These are phyloP conservation scores for Lepeophtheirus salmonis DNA, from an alignment of 1,140 invertebrate species.

Conservation along the genomic window DNA sequence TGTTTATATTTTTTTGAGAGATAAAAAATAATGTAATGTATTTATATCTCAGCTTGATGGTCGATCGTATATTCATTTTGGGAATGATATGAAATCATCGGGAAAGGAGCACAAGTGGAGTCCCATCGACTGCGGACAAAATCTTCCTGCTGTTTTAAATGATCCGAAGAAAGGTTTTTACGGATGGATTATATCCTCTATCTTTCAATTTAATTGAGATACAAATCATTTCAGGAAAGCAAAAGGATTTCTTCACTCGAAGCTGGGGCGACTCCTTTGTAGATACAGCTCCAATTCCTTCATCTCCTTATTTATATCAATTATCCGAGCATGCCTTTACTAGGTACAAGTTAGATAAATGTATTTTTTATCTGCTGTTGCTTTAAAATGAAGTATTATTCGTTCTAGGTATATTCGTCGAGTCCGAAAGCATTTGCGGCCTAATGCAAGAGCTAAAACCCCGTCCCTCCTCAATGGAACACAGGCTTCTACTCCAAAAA, in stretches of 20 bases:
- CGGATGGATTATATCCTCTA: too few species aligned
- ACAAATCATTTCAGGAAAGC: constrained; percentile 11
- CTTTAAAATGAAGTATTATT: not conserved
- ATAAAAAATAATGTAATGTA: too few species aligned
- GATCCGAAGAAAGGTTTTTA: not conserved
- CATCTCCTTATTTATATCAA: constrained; percentile 14
- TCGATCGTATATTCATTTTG: too few species aligned
- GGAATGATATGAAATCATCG: not conserved
- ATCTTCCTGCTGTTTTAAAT: not conserved
- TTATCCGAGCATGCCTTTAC: not conserved
- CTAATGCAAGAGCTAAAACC: too few species aligned
- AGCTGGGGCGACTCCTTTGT: constrained; percentile 11
- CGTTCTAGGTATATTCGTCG: not conserved
- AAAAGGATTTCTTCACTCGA: constrained; percentile 18
- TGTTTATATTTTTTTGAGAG: not conserved
- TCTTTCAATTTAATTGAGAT: not conserved
- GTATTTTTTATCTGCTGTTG: not conserved
- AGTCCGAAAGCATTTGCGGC: not conserved
- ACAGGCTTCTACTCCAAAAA: too few species aligned
- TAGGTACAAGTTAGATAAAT: not conserved
- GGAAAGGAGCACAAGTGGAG: not conserved
- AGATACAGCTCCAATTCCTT: not conserved
- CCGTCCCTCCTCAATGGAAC: too few species aligned
- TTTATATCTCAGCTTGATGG: too few species aligned
- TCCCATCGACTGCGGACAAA: not conserved